Conservation (phyloP, 2,797 vertebrate species). For the Pelobates cultripes region DNA sequence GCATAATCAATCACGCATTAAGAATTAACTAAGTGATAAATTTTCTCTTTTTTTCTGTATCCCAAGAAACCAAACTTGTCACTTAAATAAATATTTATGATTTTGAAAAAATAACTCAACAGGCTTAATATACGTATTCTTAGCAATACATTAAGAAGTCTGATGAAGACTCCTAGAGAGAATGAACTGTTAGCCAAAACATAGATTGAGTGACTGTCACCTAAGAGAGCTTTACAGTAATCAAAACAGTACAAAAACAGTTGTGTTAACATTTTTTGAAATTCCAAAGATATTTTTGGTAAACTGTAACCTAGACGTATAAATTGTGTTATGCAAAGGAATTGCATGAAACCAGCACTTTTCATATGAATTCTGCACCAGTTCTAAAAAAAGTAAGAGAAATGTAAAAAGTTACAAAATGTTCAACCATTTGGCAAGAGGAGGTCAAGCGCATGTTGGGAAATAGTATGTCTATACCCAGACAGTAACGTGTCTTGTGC, state of each 20-base stretch:
- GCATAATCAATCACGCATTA: constrained; percentile 54
- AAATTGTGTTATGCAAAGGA: too few species aligned
- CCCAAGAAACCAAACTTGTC: constrained; percentile 36
- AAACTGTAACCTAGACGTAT: too few species aligned
- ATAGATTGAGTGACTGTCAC: not conserved
- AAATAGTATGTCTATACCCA: too few species aligned
- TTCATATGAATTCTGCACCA: too few species aligned
- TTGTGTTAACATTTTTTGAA: too few species aligned
- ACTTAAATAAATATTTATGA: constrained; percentile 48
- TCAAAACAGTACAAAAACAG: not conserved
- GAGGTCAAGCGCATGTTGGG: too few species aligned
- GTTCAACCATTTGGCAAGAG: too few species aligned
- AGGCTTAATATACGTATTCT: constrained; percentile 29
- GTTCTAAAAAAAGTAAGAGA: too few species aligned
- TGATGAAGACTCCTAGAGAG: constrained; percentile 23
- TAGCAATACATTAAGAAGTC: constrained; percentile 26
- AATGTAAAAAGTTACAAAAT: too few species aligned
- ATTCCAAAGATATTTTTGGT: too few species aligned
- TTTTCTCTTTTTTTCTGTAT: constrained; percentile 30
- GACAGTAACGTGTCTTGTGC: too few species aligned
- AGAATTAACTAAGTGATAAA: constrained; percentile 51
- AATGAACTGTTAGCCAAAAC: constrained; percentile 23
- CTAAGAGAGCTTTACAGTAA: not conserved
- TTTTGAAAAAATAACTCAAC: constrained; percentile 28
- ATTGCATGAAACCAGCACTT: too few species aligned